Base-by-base conservation (phyloP, 92 coral and sea anemone species). In the Zoanthus sansibaricus region DNA sequence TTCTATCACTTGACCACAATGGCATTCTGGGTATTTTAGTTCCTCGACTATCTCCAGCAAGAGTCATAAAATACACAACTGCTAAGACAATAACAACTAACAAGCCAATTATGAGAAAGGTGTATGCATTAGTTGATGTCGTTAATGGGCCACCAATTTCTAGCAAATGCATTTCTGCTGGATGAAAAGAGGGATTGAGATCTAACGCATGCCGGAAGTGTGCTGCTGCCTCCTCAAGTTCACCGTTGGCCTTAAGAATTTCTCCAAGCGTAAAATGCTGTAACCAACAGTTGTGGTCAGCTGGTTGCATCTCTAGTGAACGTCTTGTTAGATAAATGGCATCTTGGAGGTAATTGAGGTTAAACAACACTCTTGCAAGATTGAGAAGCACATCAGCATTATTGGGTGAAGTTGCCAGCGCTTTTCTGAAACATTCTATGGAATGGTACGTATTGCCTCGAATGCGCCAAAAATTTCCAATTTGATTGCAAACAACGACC, bases 211-310 rank as follows among this genome's bases (percentile, higher is more conserved):
- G 95, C 77, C 94, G 84, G 90, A 97, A 97, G 83, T 97, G 99
- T 62, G 88, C 56, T 7, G 94, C 97, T 0, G 99, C 99, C 72
- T 97, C 98, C 44, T 93, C 95, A 56, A 89, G 90, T 58, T 95
- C 98, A 1, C 99, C 99, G 20, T 90, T 92, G 4, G 98, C 98
- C 87, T 94, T 93, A 13, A 97, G 92, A 44, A 97, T 97, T 75
- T 97, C 99, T 17, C 99, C 99, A 52, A 97, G 90, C 0, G 99
- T 97, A 61, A 97, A 97, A 79, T 97, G 99, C 87, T 97, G 99
- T 49, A 97, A 84, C 99, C 99, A 97, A 76, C 99, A 97, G 90
- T 97, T 97, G 64, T 93, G 96, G 77, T 97, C 95, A 37, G 98
- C 92, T 0, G 99, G 99, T 72, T 97, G 99, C 95, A 94, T 90